Conservation (phyloP, 2,113 vertebrate species). For the Ascaphus truei region DNA sequence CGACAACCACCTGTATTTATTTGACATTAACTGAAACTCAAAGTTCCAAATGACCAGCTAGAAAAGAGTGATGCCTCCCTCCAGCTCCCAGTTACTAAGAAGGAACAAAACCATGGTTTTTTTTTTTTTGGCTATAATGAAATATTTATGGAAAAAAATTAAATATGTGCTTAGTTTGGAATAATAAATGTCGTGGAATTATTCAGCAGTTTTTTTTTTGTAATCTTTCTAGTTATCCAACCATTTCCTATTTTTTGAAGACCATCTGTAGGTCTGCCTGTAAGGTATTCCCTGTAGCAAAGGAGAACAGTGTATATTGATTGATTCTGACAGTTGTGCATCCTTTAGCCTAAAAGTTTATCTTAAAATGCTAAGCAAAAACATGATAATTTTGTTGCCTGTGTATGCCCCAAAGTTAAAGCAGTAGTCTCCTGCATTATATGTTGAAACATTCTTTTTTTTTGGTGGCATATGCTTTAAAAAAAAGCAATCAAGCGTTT, state of each 20-base stretch:
- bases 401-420: no score
- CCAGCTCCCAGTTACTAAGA: no score
- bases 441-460: no score
- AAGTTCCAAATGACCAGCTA: no score
- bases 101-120: background rate
- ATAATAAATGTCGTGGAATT: background rate
- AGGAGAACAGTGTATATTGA: background rate
- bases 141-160: constrained; percentile 2
- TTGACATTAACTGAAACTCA: no score
- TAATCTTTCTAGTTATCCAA: background rate
- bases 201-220: constrained; percentile 3
- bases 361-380: no score
- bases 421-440: no score
- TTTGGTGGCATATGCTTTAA: no score
- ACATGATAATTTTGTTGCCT: no score
- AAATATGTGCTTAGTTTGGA: constrained; percentile 5
- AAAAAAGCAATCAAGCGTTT: no score
- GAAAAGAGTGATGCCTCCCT: background rate
- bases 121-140: constrained; percentile 4
- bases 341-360: background rate
- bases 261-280: constrained; percentile 1
- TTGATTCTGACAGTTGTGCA: constrained; percentile 15
- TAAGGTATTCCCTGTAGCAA: background rate
- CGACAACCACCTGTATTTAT: no score
- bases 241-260: background rate